Conservation (phyloP, 1,140 invertebrate species). For the Drosophila quadrilineata region DNA sequence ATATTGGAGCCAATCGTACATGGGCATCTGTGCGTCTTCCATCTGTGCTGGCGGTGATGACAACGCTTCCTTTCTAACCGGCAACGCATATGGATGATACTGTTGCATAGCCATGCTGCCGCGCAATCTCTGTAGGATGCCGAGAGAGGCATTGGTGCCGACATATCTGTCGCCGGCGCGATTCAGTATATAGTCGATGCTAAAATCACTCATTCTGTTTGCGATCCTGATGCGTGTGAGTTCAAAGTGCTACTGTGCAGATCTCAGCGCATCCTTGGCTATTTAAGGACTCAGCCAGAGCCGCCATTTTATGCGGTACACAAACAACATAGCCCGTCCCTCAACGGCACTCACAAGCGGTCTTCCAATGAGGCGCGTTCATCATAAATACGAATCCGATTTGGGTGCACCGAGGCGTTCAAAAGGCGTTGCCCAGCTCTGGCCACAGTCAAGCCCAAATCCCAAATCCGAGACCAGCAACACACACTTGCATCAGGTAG, state of each 20-base stretch:
- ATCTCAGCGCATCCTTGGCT: slow-evolving; percentile 37
- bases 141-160: slow-evolving; percentile 64
- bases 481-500: slow-evolving; percentile 29
- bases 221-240: slow-evolving; percentile 42
- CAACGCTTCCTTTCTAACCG: slow-evolving; percentile 17
- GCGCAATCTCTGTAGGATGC: slow-evolving; percentile 47
- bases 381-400: slow-evolving; percentile 38
- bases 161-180: slow-evolving; percentile 80
- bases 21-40: slow-evolving; percentile 45
- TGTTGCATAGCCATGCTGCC: slow-evolving; percentile 22
- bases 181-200: slow-evolving; percentile 83
- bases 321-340: slow-evolving; percentile 28
- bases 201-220: slow-evolving; percentile 80
- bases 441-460: slow-evolving; percentile 22
- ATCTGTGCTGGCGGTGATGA: slow-evolving; percentile 11
- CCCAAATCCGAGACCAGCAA: too few species aligned
- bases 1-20: slow-evolving; percentile 86
- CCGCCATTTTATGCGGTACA: slow-evolving; percentile 57
- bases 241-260: slow-evolving; percentile 53
- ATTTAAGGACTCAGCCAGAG: slow-evolving; percentile 52
- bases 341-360: slow-evolving; percentile 13
- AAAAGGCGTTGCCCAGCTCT: slow-evolving; percentile 68
- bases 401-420: slow-evolving; percentile 62
- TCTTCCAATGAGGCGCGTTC: slow-evolving; percentile 13
- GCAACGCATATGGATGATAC: slow-evolving; percentile 53